These are phyloP conservation scores for Minunthozetes semirufus DNA, from an alignment of 2,888 invertebrate species.

Conservation along the genomic window DNA sequence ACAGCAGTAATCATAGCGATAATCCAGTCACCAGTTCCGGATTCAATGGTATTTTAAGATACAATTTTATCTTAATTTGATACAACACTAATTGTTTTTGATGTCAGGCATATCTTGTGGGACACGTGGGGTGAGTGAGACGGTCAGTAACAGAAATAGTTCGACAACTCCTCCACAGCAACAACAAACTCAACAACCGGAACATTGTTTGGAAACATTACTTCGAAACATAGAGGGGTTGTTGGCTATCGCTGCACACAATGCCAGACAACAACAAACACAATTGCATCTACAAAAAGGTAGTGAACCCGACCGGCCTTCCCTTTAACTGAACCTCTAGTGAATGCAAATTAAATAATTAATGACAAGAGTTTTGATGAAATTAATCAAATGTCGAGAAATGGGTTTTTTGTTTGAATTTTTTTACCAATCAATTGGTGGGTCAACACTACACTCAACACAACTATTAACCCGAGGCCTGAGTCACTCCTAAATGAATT, in stretches of 20 bases:
- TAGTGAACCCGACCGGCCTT: constrained; percentile 48
- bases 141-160: constrained; percentile 26
- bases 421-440: constrained; percentile 17
- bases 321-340: background rate
- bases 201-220: constrained; percentile 64
- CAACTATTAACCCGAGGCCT: constrained; percentile 20
- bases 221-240: constrained; percentile 91
- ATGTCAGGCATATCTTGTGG: constrained; percentile 12
- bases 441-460: constrained; percentile 22
- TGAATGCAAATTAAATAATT: constrained; percentile 1
- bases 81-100: background rate
- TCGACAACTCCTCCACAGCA: constrained; percentile 30
- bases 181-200: constrained; percentile 32
- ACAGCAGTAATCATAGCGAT: constrained; percentile 37
- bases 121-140: constrained; percentile 12
- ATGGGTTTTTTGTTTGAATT: background rate
- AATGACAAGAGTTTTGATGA: background rate
- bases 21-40: constrained; percentile 37
- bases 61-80: background rate
- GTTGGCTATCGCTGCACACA: constrained; percentile 93
- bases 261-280: constrained; percentile 89
- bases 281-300: constrained; percentile 96
- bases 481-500: constrained; percentile 26
- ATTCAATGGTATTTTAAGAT: constrained; percentile 38
- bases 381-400: background rate